Evolutionary conservation across 2,888 invertebrate species (phyloP), one percentile per base, ranked within the genome.

Genomic region (Tromatobia lineatoria): DNA sequence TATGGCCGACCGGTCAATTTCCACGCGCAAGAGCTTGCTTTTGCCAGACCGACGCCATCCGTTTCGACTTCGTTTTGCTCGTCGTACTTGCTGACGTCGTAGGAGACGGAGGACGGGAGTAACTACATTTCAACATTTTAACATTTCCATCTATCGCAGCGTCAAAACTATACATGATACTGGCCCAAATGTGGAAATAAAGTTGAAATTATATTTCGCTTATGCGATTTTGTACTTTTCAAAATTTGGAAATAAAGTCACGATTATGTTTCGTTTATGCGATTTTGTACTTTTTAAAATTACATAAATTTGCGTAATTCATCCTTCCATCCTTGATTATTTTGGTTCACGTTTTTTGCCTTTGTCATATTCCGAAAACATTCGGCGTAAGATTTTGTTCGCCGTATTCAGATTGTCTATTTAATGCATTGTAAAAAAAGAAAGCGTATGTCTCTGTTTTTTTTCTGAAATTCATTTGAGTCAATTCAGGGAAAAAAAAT

Each of bases 1-100:
- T 93, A 93, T 93, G 93, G 91, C 92, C 83, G 88, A 87, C 88
- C 89, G 90, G 89, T 90, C 91, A 92, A 92, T 93, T 93, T 92
- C 88, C 89, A 88, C 88, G 87, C 88, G 71, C 50, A 70, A 74
- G 73, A 85, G 50, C 18, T 76, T 23, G 29, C 67, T 76, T 47
- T 64, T 38, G 45, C 80, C n/a, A 34, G 66, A 73, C 73, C 79
- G 45, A 57, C 45, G 47, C 47, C 50, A 59, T 83, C 54, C 74
- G 85, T 88, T 89, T 88, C 67, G 57, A 75, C 71, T 79, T 66
- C 20, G 34, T 34, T 69, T n/a, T 47, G n/a, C 50, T 23, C 69
- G 61, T 50, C 69, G 76, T 29, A 15, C 18, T 38, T 42, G 34
- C 20, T 34, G 50, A 57, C 59, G 34, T 54, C 34, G 18, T 38